Evolutionary conservation across 2,113 vertebrate species (phyloP), one percentile per base, ranked within the genome.

Genomic region (Pangasianodon gigas): DNA sequence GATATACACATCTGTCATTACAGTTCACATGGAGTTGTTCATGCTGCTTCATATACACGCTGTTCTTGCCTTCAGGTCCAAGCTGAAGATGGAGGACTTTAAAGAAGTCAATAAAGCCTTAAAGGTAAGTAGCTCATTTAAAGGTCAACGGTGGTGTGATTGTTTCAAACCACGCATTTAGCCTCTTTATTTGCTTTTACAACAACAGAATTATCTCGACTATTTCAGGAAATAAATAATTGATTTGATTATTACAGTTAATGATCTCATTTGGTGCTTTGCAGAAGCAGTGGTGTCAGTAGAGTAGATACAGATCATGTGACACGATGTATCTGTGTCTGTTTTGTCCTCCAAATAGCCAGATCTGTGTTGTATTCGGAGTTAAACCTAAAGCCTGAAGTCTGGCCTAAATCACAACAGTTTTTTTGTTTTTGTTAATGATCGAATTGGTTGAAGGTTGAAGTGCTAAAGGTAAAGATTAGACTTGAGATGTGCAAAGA

Each of bases 81-180:
- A 99, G 94, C 95, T 99, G 69, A 99, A 99, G 95, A 99, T 99
- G 98, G 98, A 99, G 95, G 98, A 99, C 91, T 98, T 99, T 93
- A 99, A 98, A 93, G 98, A 99, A 95, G 98, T 99, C 60, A 99
- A 99, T 90, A 99, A 99, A 95, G 98, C 98, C 3, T 96, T 99
- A 85, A 99, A 99, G 98, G 98, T 99, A 96, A 81, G 56, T 1
- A 13, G 74, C 2, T 18, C 10, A 16, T 44, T 67, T 37, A 80
- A n/a, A 79, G 41, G 41, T 46, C 41, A 46, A 24, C 3, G 6
- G 16, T 24, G 71, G 67, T 2, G n/a, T 9, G n/a, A 37, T 21
- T 65, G 60, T 41, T 74, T 32, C 16, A 41, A 37, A 1, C 51
- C 19, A 48, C 41, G 48, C 75, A 48, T 26, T 79, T 26, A 29